Conservation (phyloP, 2,113 vertebrate genomes). For the Heterotilapia buettikoferi region DNA sequence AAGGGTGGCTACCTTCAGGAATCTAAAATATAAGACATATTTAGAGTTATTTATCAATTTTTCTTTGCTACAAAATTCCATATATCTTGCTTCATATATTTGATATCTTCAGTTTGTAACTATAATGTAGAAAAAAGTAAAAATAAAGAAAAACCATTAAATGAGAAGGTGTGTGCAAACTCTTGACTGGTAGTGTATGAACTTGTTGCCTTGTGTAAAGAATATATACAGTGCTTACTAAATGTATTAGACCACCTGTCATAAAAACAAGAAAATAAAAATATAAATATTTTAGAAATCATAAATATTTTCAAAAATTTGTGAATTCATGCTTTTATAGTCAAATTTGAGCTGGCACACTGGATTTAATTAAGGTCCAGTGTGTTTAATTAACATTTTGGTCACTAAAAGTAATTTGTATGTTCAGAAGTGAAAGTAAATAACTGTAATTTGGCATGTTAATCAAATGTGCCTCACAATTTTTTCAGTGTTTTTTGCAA, state of each 20-base stretch:
- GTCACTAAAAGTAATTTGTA: background rate
- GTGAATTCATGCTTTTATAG: background rate
- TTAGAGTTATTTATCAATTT: accelerated
- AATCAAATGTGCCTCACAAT: background rate
- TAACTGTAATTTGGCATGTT: background rate
- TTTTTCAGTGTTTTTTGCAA: background rate
- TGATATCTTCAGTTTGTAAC: background rate
- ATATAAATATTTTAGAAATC: accelerated
- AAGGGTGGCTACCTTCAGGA: background rate
- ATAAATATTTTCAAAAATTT: accelerated
- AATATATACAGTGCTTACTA: background rate
- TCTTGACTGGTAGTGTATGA: background rate
- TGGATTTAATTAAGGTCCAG: background rate
- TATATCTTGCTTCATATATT: background rate
- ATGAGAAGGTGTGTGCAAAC: background rate
- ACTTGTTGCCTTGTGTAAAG: background rate
- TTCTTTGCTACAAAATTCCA: background rate
- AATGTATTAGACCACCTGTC: background rate
- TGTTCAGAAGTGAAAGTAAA: background rate
- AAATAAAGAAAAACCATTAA: background rate
- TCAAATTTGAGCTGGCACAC: background rate
- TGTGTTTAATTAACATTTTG: background rate
- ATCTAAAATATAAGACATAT: background rate
- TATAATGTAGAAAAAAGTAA: background rate
- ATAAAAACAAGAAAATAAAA: background rate